Conservation (phyloP, 37 sponge, comb jelly and placozoan species). For the Corticium candelabrum region DNA sequence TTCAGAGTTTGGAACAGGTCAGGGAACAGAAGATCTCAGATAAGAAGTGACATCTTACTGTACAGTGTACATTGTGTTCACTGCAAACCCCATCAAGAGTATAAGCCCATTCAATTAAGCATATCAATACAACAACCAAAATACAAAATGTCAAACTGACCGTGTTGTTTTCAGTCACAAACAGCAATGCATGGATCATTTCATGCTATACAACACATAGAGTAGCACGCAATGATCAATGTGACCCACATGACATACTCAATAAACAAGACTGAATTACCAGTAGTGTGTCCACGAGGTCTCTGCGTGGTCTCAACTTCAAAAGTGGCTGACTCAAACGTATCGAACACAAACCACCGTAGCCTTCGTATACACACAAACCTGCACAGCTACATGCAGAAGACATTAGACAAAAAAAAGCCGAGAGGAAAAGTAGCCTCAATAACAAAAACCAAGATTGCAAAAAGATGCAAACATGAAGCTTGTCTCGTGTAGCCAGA, state of each 20-base stretch:
- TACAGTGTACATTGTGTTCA: too few species aligned
- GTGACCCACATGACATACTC: too few species aligned
- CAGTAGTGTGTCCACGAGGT: slow-evolving; percentile 92
- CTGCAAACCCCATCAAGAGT: too few species aligned
- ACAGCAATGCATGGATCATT: slow-evolving; percentile 98
- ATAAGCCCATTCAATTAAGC: too few species aligned
- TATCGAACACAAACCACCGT: slow-evolving; percentile 73
- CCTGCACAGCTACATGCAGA: slow-evolving; percentile 87
- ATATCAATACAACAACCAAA: too few species aligned
- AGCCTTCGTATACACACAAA: slow-evolving; percentile 65
- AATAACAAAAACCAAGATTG: background rate
- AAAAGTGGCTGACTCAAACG: slow-evolving; percentile 69
- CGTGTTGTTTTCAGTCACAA: slow-evolving; percentile 81
- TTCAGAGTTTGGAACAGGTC: too few species aligned
- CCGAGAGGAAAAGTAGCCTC: background rate
- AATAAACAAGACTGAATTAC: slow-evolving; percentile 29
- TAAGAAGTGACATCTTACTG: too few species aligned
- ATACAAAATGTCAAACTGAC: slow-evolving; percentile 33
- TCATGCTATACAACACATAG: slow-evolving; percentile 62
- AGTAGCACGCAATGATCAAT: too few species aligned
- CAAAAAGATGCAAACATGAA: background rate
- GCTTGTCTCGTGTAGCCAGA: too few species aligned
- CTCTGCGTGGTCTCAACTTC: slow-evolving; percentile 73
- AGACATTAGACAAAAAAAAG: too few species aligned
- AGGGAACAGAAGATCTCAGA: too few species aligned